Evolutionary conservation across 2,113 vertebrate genomes (phyloP).

Genomic region (Chamaetylas fuelleborni): DNA sequence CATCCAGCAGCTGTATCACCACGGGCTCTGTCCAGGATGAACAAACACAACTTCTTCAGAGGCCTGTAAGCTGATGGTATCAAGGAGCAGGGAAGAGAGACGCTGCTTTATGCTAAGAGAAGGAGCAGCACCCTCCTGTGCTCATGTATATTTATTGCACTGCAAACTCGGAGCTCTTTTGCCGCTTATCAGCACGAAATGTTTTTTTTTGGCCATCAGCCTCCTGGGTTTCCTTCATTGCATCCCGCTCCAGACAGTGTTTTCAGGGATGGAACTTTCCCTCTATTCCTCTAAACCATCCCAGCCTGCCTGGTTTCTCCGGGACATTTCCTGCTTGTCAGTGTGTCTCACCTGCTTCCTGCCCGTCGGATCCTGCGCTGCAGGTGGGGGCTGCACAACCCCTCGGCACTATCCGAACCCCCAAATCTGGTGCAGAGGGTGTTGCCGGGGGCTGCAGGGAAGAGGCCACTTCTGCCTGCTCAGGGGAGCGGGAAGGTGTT

Average conservation of each 20-base stretch:
- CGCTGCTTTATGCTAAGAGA: background rate
- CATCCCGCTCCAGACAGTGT: background rate
- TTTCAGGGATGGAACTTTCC: background rate
- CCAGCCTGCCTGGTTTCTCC: background rate
- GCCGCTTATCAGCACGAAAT: background rate
- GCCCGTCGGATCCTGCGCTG: rapidly evolving
- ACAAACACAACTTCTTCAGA: background rate
- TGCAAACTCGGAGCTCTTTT: background rate
- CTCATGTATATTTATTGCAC: background rate
- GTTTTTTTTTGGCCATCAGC: background rate
- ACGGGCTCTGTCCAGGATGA: background rate
- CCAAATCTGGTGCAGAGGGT: background rate
- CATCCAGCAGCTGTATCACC: background rate
- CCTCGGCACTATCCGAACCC: rapidly evolving
- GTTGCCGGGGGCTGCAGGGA: background rate
- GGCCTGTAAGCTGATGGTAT: background rate
- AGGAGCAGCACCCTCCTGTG: conserved; percentile 32
- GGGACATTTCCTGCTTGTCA: background rate
- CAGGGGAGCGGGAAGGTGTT: background rate
- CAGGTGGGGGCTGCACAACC: background rate
- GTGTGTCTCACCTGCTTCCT: background rate
- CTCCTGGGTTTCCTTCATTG: background rate
- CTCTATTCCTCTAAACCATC: background rate
- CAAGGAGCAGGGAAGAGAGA: background rate
- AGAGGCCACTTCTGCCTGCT: background rate